A percentile compares a stretch with the other conserved stretches of the same genome.
phyloP scores from a whole-genome alignment of 2,888 invertebrate species.

The Cetonia aurata region DNA sequence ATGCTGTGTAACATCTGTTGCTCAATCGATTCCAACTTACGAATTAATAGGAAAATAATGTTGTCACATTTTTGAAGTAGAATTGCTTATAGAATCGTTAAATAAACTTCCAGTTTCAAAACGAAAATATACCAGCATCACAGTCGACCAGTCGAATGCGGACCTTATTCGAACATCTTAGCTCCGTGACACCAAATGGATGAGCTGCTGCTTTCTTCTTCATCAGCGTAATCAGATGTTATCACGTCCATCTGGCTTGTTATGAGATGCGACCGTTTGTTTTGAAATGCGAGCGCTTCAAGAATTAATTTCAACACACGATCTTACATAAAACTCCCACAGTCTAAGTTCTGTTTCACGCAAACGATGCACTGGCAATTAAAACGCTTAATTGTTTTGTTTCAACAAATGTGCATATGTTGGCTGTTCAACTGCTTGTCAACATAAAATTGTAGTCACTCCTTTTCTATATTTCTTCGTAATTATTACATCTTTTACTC shows the following conservation, averaged over 20 bases:
- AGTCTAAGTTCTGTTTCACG: conserved; percentile 17
- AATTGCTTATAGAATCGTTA: conserved; percentile 31
- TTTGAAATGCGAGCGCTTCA: conserved; percentile 47
- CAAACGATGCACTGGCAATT: conserved; percentile 21
- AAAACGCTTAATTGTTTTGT: conserved; percentile 21
- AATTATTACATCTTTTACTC: too few relatives aligned
- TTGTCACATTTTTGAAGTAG: conserved; percentile 33
- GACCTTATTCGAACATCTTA: background rate
- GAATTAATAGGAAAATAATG: conserved; percentile 22
- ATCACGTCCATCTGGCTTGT: conserved; percentile 39
- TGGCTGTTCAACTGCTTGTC: too few relatives aligned
- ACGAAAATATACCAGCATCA: conserved; percentile 39
- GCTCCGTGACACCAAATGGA: conserved; percentile 8
- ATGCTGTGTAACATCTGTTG: conserved; percentile 37
- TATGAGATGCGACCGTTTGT: conserved; percentile 45
- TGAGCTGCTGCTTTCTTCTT: conserved; percentile 38
- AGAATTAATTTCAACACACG: conserved; percentile 43
- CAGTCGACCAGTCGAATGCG: conserved; percentile 24
- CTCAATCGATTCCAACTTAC: conserved; percentile 18
- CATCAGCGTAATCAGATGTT: conserved; percentile 45
- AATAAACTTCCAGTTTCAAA: conserved; percentile 34
- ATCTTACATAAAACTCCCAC: conserved; percentile 26
- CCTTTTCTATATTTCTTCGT: too few relatives aligned
- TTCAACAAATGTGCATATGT: conserved; percentile 15
- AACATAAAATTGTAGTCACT: too few relatives aligned